Conservation (phyloP, 2,113 vertebrate species). For the Acrocephalus kingi region DNA sequence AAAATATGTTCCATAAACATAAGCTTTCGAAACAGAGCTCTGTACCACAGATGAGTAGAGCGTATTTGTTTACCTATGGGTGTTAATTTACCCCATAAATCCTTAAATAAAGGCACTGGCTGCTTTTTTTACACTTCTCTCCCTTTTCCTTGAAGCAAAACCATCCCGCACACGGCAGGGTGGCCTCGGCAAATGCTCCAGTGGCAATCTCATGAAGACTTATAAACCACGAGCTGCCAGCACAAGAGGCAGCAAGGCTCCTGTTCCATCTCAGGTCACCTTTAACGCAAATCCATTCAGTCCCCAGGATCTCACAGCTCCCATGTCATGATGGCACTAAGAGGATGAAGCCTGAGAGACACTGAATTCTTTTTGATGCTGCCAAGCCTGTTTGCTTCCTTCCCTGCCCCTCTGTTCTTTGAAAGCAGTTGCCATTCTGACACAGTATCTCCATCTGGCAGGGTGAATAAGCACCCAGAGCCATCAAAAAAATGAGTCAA, state of each 20-base stretch:
- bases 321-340: background rate
- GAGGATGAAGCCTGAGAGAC: conserved; percentile 66
- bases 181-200: background rate
- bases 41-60: background rate
- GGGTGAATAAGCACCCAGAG: conserved; percentile 67
- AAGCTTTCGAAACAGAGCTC: conserved; percentile 14
- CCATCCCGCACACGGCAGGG: background rate
- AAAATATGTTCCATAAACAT: conserved; percentile 14
- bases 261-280: conserved; percentile 56
- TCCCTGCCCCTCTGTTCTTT: conserved; percentile 68
- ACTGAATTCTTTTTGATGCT: conserved; percentile 38
- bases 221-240: background rate
- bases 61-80: background rate
- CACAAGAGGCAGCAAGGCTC: background rate
- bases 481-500: conserved; percentile 53
- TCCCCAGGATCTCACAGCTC: background rate
- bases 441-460: conserved; percentile 72
- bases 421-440: conserved; percentile 66
- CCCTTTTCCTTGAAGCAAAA: background rate
- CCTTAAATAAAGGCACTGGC: background rate
- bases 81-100: background rate
- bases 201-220: background rate
- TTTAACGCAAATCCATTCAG: conserved; percentile 35
- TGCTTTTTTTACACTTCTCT: background rate
- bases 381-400: conserved; percentile 65